These are phyloP conservation scores for Mactromeris polynyma DNA, from an alignment of 2,888 invertebrate genomes.

Conservation along the genomic window DNA sequence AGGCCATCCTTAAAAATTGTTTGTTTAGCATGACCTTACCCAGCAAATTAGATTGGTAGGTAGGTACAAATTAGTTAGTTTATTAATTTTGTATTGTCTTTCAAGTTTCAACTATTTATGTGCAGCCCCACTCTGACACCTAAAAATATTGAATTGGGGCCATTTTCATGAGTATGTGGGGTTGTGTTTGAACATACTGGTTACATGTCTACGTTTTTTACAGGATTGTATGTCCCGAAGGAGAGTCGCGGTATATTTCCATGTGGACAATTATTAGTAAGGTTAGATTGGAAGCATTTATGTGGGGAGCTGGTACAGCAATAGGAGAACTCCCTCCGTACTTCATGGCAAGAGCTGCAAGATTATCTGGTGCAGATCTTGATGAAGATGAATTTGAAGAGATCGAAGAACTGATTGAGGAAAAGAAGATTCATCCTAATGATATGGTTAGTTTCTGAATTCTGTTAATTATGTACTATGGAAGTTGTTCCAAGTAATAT, in stretches of 20 bases:
- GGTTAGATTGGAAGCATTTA: conserved; percentile 97
- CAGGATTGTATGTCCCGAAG: conserved; percentile 95
- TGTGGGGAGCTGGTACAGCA: conserved; percentile 97
- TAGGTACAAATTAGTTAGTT: too few species aligned
- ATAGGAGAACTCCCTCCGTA: conserved; percentile 99
- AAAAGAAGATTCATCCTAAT: conserved; percentile 88
- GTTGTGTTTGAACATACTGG: too few species aligned
- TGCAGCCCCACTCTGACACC: too few species aligned
- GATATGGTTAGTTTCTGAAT: conserved; percentile 85
- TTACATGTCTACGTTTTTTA: conserved; percentile 78
- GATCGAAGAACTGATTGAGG: conserved; percentile 85
- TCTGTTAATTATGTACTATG: too few species aligned
- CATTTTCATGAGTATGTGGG: too few species aligned
- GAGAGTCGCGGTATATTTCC: conserved; percentile 91
- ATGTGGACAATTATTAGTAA: conserved; percentile 98
- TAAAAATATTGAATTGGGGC: too few species aligned
- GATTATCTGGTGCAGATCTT: conserved; percentile 88
- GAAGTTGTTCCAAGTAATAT: too few species aligned
- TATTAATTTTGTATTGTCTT: too few species aligned
- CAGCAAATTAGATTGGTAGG: too few species aligned
- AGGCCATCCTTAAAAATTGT: too few species aligned
- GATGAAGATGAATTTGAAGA: conserved; percentile 87
- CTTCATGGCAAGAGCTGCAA: conserved; percentile 98
- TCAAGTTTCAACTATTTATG: too few species aligned
- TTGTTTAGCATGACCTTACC: too few species aligned